These are phyloP conservation scores for Apeltes quadracus DNA, from an alignment of 2,113 vertebrate genomes.

Conservation along the genomic window DNA sequence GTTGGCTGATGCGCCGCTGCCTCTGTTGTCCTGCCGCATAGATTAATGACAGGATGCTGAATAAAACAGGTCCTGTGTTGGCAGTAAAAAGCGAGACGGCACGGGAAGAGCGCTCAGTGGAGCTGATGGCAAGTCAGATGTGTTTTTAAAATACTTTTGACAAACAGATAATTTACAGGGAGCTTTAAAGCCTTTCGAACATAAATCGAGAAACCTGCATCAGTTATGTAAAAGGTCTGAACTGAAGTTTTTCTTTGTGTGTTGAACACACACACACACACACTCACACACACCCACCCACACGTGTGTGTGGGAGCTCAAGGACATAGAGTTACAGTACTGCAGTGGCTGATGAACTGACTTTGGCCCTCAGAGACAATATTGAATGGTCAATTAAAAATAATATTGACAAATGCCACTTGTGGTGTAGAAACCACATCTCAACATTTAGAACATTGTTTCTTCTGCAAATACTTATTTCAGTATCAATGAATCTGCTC, in stretches of 20 bases:
- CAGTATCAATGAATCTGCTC: background rate
- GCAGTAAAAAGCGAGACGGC: constrained; percentile 82
- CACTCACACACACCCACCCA: too few relatives aligned
- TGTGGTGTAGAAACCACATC: background rate
- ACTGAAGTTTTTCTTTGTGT: background rate
- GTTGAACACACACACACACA: too few relatives aligned
- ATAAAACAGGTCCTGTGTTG: constrained; percentile 75
- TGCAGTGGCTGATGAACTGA: background rate
- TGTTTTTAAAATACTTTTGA: constrained; percentile 56
- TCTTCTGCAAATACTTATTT: background rate
- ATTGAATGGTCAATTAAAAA: background rate
- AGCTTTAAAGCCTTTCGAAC: constrained; percentile 22
- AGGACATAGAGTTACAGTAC: background rate
- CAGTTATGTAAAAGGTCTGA: constrained; percentile 22
- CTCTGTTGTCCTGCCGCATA: constrained; percentile 83
- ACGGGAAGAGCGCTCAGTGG: constrained; percentile 81
- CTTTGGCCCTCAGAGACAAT: background rate
- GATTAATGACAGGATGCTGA: constrained; percentile 87
- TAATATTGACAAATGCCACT: background rate
- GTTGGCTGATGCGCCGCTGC: constrained; percentile 53
- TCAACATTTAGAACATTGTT: background rate
- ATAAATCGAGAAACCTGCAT: constrained; percentile 8
- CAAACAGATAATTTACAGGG: constrained; percentile 32
- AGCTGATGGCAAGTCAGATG: constrained; percentile 41
- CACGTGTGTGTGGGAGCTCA: too few relatives aligned